These are phyloP conservation scores for Hypomecis atomaria DNA, from an alignment of 2,888 invertebrate species.

Conservation along the genomic window DNA sequence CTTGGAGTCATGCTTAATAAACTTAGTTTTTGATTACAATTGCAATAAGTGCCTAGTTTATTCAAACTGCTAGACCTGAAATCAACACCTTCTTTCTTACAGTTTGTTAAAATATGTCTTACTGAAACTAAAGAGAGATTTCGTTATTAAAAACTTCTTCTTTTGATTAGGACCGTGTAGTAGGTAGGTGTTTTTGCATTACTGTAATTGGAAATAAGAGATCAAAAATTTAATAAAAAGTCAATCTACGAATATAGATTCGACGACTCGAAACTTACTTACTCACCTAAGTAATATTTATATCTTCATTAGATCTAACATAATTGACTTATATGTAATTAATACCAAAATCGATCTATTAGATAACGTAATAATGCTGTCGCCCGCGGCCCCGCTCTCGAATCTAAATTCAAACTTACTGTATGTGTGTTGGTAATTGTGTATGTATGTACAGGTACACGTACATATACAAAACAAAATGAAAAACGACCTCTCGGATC, in stretches of 20 bases:
- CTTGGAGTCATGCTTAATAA: too few relatives aligned
- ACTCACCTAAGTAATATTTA: constrained; percentile 16
- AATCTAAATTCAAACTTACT: constrained; percentile 74
- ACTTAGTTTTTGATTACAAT: too few relatives aligned
- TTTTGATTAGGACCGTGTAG: too few relatives aligned
- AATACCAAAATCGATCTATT: constrained; percentile 62
- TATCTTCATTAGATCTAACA: constrained; percentile 57
- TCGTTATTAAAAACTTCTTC: too few relatives aligned
- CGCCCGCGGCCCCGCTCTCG: constrained; percentile 74
- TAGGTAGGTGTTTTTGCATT: too few relatives aligned
- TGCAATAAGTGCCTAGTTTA: too few relatives aligned
- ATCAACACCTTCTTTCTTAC: too few relatives aligned
- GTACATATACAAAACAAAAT: constrained; percentile 67
- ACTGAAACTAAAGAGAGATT: too few relatives aligned
- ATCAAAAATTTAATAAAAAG: not conserved
- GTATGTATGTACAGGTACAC: constrained; percentile 11
- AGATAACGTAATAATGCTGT: constrained; percentile 74
- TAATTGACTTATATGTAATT: constrained; percentile 65
- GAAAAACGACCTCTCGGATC: constrained; percentile 73
- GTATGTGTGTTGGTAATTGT: constrained; percentile 50
- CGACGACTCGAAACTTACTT: constrained; percentile 26
- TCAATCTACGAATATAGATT: not conserved
- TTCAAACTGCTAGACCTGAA: too few relatives aligned
- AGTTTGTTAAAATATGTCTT: too few relatives aligned
- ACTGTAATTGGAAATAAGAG: too few relatives aligned